Percentiles rank a stretch among this genome's conserved stretches.
Evolutionary conservation across 2,113 vertebrate genomes (phyloP).

Genomic region (Odocoileus virginianus): DNA sequence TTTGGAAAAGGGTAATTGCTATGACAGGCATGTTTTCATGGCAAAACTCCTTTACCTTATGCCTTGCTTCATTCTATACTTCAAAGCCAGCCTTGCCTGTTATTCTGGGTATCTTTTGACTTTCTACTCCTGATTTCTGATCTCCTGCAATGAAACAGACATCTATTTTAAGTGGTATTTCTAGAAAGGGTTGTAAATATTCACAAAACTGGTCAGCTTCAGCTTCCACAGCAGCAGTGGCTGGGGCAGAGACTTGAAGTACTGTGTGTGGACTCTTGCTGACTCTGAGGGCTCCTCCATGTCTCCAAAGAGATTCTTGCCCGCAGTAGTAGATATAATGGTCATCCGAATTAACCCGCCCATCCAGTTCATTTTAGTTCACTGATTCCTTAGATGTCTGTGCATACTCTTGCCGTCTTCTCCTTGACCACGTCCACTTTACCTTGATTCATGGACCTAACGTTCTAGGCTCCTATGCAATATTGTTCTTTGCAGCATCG

Average conservation of each 20-base stretch:
- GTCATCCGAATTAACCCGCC: fast-evolving
- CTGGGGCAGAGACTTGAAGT: not conserved
- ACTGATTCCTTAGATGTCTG: not conserved
- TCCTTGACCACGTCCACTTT: fast-evolving
- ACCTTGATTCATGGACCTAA: not conserved
- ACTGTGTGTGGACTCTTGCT: not conserved
- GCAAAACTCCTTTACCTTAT: not conserved
- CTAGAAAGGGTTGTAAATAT: not conserved
- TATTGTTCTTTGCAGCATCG: not conserved
- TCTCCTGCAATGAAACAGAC: fast-evolving
- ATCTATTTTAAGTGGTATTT: not conserved
- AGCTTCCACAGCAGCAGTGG: not conserved
- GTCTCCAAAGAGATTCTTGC: not conserved
- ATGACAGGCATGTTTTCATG: not conserved
- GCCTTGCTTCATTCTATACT: not conserved
- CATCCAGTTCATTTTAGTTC: not conserved
- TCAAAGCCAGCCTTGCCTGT: not conserved
- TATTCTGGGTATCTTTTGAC: not conserved
- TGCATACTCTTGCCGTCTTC: not conserved
- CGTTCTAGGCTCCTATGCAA: not conserved
- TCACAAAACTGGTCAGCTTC: not conserved
- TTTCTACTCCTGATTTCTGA: not conserved
- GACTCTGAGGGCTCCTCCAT: not conserved
- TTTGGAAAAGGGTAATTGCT: not conserved
- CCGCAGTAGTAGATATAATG: not conserved